A percentile compares a stretch with the other conserved stretches of the same genome.
phyloP scores from a whole-genome alignment of 30 jellyfish, hydroid and myxozoan species.

The Pseudorhiza aurosa region DNA sequence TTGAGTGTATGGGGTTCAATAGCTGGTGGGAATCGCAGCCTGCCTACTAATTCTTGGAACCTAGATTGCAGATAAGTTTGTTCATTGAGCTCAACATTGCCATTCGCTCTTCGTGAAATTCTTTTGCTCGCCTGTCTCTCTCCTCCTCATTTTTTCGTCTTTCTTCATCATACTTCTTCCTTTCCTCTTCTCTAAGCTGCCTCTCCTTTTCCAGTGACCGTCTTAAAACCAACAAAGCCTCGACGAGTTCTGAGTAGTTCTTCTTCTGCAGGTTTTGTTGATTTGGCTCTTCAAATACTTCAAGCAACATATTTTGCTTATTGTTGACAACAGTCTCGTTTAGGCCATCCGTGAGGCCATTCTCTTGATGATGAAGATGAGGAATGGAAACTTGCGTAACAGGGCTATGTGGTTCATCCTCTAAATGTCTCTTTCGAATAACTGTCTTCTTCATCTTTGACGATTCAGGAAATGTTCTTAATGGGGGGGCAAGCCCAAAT shows the following conservation, averaged over 20 bases:
- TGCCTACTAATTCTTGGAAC: conserved; percentile 22
- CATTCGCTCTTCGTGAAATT: conserved; percentile 74
- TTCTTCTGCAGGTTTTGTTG: conserved; percentile 4
- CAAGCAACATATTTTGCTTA: conserved; percentile 10
- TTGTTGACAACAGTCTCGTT: background rate
- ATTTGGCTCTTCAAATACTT: background rate
- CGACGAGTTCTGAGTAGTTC: conserved; percentile 36
- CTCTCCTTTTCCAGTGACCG: conserved; percentile 58
- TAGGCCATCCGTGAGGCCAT: conserved; percentile 37
- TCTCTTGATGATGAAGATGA: conserved; percentile 15
- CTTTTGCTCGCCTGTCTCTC: conserved; percentile 67
- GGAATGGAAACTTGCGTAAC: conserved; percentile 17
- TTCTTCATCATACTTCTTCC: conserved; percentile 58
- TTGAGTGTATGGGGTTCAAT: too few species aligned
- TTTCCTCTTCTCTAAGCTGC: conserved; percentile 56
- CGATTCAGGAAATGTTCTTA: conserved; percentile 47
- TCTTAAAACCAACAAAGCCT: conserved; percentile 31
- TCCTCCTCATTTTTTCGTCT: conserved; percentile 58
- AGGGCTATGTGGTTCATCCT: conserved; percentile 20
- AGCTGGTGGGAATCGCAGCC: too few species aligned
- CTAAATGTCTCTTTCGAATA: conserved; percentile 25
- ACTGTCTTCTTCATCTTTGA: background rate
- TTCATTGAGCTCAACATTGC: conserved; percentile 73
- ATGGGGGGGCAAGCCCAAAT: conserved; percentile 64
- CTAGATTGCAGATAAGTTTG: conserved; percentile 50